phyloP scores from a whole-genome alignment of 2,113 vertebrate genomes.

The Chlamydotis undulata region DNA sequence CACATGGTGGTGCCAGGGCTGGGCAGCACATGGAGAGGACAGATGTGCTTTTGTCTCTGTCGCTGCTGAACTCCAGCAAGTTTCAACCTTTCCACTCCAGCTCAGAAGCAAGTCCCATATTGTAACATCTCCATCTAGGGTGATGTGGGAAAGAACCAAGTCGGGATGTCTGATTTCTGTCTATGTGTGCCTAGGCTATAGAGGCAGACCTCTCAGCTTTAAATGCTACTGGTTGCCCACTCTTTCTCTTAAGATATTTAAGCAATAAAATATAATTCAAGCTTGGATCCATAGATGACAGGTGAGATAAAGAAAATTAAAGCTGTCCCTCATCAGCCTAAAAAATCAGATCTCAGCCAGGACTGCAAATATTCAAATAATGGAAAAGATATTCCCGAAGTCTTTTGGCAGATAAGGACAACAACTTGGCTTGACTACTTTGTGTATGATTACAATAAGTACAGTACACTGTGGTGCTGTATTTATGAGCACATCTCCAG shows the following conservation, averaged over 20 bases:
- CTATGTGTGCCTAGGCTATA: neutral
- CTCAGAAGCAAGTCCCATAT: neutral
- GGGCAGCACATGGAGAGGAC: neutral
- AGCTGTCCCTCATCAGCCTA: neutral
- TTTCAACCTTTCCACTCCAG: neutral
- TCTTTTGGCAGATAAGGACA: neutral
- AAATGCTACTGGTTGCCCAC: neutral
- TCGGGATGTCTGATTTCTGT: neutral
- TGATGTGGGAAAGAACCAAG: neutral
- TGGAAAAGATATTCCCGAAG: neutral
- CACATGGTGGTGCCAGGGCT: accelerated
- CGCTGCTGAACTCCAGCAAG: neutral
- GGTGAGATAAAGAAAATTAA: neutral
- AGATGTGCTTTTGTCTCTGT: neutral
- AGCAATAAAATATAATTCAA: neutral
- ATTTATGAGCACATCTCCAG: neutral
- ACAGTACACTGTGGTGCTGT: neutral
- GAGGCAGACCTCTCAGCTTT: neutral
- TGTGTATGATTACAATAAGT: neutral
- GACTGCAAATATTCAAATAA: neutral
- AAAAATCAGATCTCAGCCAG: neutral
- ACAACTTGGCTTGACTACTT: neutral
- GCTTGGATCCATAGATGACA: neutral
- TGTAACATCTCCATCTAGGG: neutral
- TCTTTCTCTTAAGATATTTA: neutral